Base-by-base conservation (phyloP, 2,888 invertebrate species). In the Eilema caniola region DNA sequence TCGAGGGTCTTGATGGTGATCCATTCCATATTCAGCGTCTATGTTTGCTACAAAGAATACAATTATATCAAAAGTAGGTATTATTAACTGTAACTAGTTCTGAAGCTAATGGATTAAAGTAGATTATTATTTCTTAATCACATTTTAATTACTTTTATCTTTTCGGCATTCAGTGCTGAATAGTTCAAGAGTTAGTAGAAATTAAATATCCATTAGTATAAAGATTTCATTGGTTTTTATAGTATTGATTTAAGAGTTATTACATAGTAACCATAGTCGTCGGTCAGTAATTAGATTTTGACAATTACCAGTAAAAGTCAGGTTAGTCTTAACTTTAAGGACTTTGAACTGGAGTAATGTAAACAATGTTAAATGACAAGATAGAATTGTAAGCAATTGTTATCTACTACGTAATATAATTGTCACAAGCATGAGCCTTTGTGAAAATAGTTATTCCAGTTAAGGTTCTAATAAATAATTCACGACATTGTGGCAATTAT, bases 151-250 rank as follows among this genome's bases (percentile, higher is more conserved):
- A 62, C n/a, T 53, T n/a, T 53, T n/a, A 53, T n/a, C n/a, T 10
- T n/a, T 53, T 53, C n/a, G 20, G n/a, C 4, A 53, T 53, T 53
- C 53, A 53, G 53, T n/a, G 53, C 53, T 53, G 7, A n/a, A 8
- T 53, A 53, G n/a, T 53, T 53, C 53, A 53, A 53, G 47, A 20
- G 47, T 47, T 47, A 20, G 8, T 47, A n/a, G 53, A 53, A 47
- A 53, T 53, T 53, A 53, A 53, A 53, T 53, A 53, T 20, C 53
- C 53, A 53, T 53, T 53, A 53, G n/a, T 53, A n/a, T 53, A n/a
- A n/a, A 10, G 53, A 10, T 53, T 53, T n/a, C 53, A 53, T n/a
- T 53, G 1, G 10, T 53, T 20, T 20, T 53, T 53, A n/a, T n/a
- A 53, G n/a, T 53, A n/a, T 1, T 53, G n/a, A 53, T 53, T 20